These are phyloP conservation scores for Agapostemon virescens DNA, from an alignment of 2,888 invertebrate genomes.

Conservation along the genomic window DNA sequence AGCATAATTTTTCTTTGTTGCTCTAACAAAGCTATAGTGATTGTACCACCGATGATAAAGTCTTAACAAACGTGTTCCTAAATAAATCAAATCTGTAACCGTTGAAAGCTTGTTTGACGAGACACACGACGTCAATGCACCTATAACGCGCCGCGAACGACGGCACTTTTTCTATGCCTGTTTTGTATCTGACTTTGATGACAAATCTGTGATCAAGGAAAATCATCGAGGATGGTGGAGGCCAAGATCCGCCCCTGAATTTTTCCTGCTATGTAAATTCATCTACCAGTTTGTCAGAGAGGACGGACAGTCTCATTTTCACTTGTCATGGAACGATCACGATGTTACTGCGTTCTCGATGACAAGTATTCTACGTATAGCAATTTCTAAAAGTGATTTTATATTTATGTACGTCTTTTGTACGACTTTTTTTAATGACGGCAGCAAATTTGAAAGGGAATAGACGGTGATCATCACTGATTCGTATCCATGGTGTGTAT, in stretches of 20 bases:
- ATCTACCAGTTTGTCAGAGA: slow-evolving; percentile 9
- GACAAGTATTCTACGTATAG: slow-evolving; percentile 8
- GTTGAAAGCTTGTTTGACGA: background rate
- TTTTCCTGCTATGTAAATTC: slow-evolving; percentile 35
- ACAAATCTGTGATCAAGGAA: slow-evolving; percentile 35
- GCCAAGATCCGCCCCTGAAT: slow-evolving; percentile 47
- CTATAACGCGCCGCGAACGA: slow-evolving; percentile 12
- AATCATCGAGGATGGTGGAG: slow-evolving; percentile 31
- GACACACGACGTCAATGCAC: background rate
- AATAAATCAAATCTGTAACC: background rate
- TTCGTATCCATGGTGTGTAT: slow-evolving; percentile 57
- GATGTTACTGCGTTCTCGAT: slow-evolving; percentile 8
- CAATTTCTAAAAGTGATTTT: slow-evolving; percentile 33
- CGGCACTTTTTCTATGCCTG: slow-evolving; percentile 28
- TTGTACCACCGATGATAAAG: background rate
- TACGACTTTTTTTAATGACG: slow-evolving; percentile 49
- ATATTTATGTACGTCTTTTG: slow-evolving; percentile 43
- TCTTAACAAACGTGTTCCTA: background rate
- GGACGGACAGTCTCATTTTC: slow-evolving; percentile 15
- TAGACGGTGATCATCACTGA: slow-evolving; percentile 42
- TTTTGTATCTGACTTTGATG: slow-evolving; percentile 36
- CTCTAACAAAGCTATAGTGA: no score
- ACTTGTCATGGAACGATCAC: slow-evolving; percentile 48
- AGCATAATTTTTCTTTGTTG: no score
- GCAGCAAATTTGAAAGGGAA: slow-evolving; percentile 49